phyloP scores from a whole-genome alignment of 2,113 vertebrate genomes.

The Anolis sagrei region DNA sequence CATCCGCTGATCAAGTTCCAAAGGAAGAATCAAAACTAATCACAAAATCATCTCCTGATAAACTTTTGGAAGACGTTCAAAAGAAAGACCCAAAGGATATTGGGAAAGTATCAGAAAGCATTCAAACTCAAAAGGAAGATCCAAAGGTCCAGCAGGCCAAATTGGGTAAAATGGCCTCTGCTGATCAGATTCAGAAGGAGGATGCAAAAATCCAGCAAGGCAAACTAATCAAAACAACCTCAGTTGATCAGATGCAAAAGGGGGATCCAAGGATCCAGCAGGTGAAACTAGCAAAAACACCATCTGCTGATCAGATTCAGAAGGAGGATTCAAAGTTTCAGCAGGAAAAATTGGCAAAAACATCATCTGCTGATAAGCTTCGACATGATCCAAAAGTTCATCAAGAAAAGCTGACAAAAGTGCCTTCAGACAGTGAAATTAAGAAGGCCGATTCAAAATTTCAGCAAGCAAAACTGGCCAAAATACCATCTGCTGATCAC shows the following conservation, averaged over 20 bases:
- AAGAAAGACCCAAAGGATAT: slow-evolving; percentile 49
- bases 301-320: slow-evolving; percentile 34
- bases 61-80: slow-evolving; percentile 42
- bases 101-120: not conserved
- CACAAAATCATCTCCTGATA: slow-evolving; percentile 55
- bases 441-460: slow-evolving; percentile 17
- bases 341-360: slow-evolving; percentile 65
- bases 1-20: slow-evolving; percentile 29
- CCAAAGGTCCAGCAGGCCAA: slow-evolving; percentile 5
- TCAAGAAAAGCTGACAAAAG: slow-evolving; percentile 35
- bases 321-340: slow-evolving; percentile 63
- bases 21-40: slow-evolving; percentile 26
- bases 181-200: slow-evolving; percentile 42
- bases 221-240: slow-evolving; percentile 50
- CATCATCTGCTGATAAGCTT: slow-evolving; percentile 50
- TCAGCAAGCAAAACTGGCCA: slow-evolving; percentile 57
- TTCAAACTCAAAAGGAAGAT: slow-evolving; percentile 42
- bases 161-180: slow-evolving; percentile 39
- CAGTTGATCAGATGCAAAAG: slow-evolving; percentile 39
- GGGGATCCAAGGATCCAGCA: not conserved
- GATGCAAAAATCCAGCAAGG: not conserved
- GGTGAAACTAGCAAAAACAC: slow-evolving; percentile 48
- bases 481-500: slow-evolving; percentile 34
- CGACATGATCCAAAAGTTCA: slow-evolving; percentile 53
- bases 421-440: not conserved